phyloP scores from a whole-genome alignment of 2,888 invertebrate genomes.

The Xestia rhomboidea region DNA sequence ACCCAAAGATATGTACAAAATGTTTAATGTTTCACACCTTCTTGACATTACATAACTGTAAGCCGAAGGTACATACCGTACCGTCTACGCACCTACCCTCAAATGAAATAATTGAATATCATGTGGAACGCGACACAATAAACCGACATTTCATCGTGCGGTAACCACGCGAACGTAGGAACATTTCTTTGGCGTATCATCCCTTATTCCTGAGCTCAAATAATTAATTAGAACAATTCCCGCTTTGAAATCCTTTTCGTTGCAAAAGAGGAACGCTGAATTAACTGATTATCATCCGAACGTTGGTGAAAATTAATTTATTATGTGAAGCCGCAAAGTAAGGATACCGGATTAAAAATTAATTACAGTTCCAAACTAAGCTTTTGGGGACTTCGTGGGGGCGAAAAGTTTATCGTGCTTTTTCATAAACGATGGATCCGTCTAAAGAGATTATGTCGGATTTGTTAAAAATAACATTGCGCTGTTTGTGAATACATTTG shows the following conservation, averaged over 20 bases:
- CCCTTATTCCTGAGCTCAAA: conserved; percentile 66
- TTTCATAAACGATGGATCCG: conserved; percentile 66
- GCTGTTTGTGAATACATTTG: conserved; percentile 51
- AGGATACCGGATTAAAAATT: conserved; percentile 86
- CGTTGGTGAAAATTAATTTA: conserved; percentile 80
- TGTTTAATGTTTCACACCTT: conserved; percentile 27
- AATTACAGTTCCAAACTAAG: conserved; percentile 83
- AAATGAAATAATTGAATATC: conserved; percentile 48
- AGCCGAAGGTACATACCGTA: conserved; percentile 6
- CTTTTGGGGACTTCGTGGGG: conserved; percentile 72
- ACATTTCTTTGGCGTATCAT: conserved; percentile 53
- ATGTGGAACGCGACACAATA: conserved; percentile 46
- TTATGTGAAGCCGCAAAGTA: conserved; percentile 84
- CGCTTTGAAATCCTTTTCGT: conserved; percentile 69
- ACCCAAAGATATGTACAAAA: conserved; percentile 14
- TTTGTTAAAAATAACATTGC: conserved; percentile 54
- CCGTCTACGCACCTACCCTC: conserved; percentile 1
- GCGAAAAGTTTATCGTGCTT: conserved; percentile 75
- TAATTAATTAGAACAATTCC: conserved; percentile 71
- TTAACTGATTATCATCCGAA: conserved; percentile 79
- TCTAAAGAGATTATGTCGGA: conserved; percentile 54
- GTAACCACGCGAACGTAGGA: conserved; percentile 47
- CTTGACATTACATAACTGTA: conserved; percentile 43
- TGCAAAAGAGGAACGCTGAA: conserved; percentile 72
- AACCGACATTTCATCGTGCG: conserved; percentile 46